A percentile compares a stretch with the other conserved stretches of the same genome.
phyloP scores from a whole-genome alignment of 2,797 vertebrate species.

The Halcyon badia region DNA sequence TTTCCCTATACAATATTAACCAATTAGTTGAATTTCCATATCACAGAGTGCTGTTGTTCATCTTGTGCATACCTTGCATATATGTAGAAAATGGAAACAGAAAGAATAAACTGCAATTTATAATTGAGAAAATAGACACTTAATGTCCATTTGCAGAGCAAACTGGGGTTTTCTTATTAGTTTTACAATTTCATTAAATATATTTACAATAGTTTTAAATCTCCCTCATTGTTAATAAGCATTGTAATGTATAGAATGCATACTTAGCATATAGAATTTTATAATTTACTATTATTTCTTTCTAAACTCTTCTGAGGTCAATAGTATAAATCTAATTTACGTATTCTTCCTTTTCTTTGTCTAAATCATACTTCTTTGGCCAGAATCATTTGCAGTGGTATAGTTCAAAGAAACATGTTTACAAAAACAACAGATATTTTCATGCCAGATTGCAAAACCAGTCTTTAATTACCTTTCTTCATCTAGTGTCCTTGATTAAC shows the following conservation, averaged over 20 bases:
- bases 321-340: not conserved
- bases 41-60: not conserved
- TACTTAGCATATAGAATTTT: not conserved
- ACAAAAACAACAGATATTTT: constrained; percentile 27
- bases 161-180: not conserved
- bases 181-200: not conserved
- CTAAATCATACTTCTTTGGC: not conserved
- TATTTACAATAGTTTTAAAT: not conserved
- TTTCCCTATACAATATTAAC: not conserved
- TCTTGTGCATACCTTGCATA: not conserved
- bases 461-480: not conserved
- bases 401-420: constrained; percentile 37
- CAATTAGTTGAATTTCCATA: not conserved
- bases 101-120: not conserved
- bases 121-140: not conserved
- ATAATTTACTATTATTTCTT: not conserved
- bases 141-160: not conserved
- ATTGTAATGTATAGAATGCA: not conserved
- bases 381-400: not conserved
- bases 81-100: not conserved
- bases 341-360: not conserved
- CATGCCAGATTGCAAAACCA: not conserved
- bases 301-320: not conserved
- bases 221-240: not conserved
- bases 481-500: not conserved